Evolutionary conservation across 2,113 vertebrate species (phyloP).

Genomic region (Sardina pilchardus): DNA sequence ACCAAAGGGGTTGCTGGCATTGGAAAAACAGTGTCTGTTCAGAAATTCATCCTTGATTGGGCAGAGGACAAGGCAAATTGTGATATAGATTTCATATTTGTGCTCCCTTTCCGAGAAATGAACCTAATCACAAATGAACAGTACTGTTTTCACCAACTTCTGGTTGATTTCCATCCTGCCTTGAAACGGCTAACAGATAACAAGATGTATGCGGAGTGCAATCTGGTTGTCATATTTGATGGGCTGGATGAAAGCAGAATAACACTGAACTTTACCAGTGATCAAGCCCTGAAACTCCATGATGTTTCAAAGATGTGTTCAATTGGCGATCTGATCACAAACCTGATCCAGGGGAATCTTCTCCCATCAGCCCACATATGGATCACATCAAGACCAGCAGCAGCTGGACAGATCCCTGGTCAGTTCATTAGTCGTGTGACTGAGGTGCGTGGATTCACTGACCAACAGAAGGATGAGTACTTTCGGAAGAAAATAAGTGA

Average conservation of each 20-base stretch:
- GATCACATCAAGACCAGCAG: conserved; percentile 12
- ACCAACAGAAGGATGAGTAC: neutral
- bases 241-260: conserved; percentile 1
- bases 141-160: neutral
- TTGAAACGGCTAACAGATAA: neutral
- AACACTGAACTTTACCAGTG: neutral
- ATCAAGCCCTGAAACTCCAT: neutral
- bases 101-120: neutral
- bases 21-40: conserved; percentile 5
- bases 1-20: neutral
- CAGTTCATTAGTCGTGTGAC: neutral
- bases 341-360: neutral
- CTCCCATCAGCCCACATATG: neutral
- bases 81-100: conserved; percentile 3
- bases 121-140: neutral
- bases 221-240: neutral
- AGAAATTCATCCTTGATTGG: conserved; percentile 1
- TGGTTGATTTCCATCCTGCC: neutral
- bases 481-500: neutral
- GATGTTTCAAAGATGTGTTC: neutral
- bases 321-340: neutral
- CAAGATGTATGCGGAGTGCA: neutral
- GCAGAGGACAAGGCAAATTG: neutral
- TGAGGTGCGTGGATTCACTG: neutral
- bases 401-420: neutral